phyloP scores from a whole-genome alignment of 2,888 invertebrate genomes.

The Miltochrista miniata region DNA sequence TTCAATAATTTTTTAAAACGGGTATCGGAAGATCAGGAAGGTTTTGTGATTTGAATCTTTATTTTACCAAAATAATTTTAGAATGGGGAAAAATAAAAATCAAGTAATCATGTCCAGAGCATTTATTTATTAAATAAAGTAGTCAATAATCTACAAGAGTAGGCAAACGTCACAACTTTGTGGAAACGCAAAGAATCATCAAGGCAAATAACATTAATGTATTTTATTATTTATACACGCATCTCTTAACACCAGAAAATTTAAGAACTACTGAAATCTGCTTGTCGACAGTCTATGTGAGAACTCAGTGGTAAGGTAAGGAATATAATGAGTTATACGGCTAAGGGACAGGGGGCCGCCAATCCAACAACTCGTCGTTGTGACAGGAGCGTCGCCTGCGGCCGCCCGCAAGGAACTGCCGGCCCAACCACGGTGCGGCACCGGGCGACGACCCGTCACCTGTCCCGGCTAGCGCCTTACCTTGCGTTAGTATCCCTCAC shows the following conservation, averaged over 20 bases:
- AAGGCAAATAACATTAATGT: conserved; percentile 75
- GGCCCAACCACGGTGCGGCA: conserved; percentile 72
- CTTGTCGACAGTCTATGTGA: conserved; percentile 48
- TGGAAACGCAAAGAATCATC: conserved; percentile 76
- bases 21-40: too few species aligned
- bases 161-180: conserved; percentile 82
- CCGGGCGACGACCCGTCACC: conserved; percentile 49
- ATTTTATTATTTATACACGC: conserved; percentile 65
- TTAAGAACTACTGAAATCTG: conserved; percentile 48
- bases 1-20: too few species aligned
- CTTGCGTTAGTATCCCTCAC: conserved; percentile 56
- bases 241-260: conserved; percentile 59
- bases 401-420: conserved; percentile 81
- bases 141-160: conserved; percentile 83
- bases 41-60: too few species aligned
- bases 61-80: too few species aligned
- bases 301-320: conserved; percentile 41
- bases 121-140: conserved; percentile 83
- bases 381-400: conserved; percentile 74
- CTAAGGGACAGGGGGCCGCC: conserved; percentile 79
- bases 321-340: conserved; percentile 38
- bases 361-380: conserved; percentile 82
- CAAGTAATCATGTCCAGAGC: conserved; percentile 67
- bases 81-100: conserved; percentile 50
- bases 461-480: conserved; percentile 50